Conservation (phyloP, 2,113 vertebrate genomes). For the Andinoacara biseriatus region DNA sequence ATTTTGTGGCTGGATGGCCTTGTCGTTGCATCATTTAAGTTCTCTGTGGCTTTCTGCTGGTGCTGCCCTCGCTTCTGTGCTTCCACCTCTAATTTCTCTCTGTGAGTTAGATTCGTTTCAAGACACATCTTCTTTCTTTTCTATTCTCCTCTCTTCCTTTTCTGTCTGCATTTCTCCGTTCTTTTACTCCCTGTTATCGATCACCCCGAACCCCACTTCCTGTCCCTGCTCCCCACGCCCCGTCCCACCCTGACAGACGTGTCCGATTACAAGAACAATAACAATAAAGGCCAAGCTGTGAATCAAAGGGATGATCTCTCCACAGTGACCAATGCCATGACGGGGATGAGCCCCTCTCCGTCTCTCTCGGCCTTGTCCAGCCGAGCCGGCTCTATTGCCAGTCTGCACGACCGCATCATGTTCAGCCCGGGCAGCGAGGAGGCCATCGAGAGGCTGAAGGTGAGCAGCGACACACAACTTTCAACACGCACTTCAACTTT, state of each 20-base stretch:
- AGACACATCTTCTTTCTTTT: constrained; percentile 63
- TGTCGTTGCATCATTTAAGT: constrained; percentile 49
- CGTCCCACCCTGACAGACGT: constrained; percentile 77
- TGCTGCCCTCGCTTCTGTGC: constrained; percentile 42
- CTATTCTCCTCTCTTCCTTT: constrained; percentile 54
- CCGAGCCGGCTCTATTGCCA: constrained; percentile 91
- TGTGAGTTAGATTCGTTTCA: constrained; percentile 64
- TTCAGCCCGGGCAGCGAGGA: constrained; percentile 95
- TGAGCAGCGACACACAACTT: constrained; percentile 56
- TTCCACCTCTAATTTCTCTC: constrained; percentile 43
- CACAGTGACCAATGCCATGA: constrained; percentile 98
- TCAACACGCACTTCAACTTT: not conserved
- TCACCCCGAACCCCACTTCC: constrained; percentile 59
- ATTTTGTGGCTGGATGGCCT: constrained; percentile 40
- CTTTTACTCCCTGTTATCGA: constrained; percentile 69
- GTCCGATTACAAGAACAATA: constrained; percentile 89
- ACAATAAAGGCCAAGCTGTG: constrained; percentile 81
- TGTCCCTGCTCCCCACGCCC: constrained; percentile 21
- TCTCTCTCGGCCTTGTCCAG: constrained; percentile 94
- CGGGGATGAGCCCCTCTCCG: constrained; percentile 95
- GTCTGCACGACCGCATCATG: constrained; percentile 95
- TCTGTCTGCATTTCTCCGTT: constrained; percentile 60
- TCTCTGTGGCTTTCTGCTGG: constrained; percentile 39
- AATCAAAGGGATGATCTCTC: constrained; percentile 92
- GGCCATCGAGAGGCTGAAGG: constrained; percentile 96